Percentiles rank a stretch among this genome's conserved stretches.
Conservation (phyloP, 2,113 vertebrate species). For the Stegostoma tigrinum region DNA sequence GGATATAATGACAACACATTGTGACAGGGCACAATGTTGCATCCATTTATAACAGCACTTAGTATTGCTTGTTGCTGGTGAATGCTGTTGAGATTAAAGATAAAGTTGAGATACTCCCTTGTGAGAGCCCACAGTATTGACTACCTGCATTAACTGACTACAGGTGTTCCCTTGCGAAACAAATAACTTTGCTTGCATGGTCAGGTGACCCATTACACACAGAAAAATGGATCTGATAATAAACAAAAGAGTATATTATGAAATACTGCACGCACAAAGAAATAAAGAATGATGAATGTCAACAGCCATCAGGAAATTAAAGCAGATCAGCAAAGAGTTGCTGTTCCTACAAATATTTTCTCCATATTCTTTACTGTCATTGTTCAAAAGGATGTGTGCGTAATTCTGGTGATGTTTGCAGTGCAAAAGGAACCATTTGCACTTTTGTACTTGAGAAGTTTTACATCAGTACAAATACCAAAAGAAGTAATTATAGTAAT, state of each 20-base stretch:
- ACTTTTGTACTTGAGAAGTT: neutral
- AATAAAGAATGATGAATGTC: neutral
- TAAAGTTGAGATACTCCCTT: neutral
- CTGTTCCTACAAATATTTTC: neutral
- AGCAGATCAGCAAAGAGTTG: neutral
- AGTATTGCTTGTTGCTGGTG: neutral
- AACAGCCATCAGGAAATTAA: slow-evolving; percentile 29
- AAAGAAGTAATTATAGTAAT: neutral
- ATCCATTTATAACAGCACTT: neutral
- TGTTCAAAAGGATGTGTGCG: neutral
- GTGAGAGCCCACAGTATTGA: neutral
- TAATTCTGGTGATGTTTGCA: neutral
- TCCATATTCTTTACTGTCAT: neutral
- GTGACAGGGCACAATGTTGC: neutral
- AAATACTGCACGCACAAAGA: neutral
- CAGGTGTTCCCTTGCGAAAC: slow-evolving; percentile 22
- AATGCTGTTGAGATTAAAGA: neutral
- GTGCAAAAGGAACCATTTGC: neutral
- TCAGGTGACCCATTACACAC: neutral
- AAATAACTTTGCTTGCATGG: neutral
- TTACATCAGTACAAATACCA: neutral
- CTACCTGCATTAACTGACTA: neutral
- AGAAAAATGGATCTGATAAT: neutral
- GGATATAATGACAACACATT: neutral
- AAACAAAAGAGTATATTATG: neutral